Base-by-base conservation (phyloP, 2,888 invertebrate species). In the Ypsolopha scabrella region DNA sequence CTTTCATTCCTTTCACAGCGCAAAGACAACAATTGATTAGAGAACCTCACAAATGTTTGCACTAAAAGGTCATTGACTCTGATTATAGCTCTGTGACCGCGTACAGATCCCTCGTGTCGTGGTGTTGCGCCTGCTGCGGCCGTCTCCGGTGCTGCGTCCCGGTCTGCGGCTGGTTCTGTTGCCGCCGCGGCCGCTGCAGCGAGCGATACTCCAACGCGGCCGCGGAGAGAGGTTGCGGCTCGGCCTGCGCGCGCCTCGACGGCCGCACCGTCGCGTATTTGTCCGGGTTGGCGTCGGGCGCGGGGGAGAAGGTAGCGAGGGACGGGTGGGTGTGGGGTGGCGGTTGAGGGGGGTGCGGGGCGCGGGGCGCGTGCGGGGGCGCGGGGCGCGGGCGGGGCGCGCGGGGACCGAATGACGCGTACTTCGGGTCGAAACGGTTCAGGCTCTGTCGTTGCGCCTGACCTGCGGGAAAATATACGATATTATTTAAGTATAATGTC, bases 81-180 rank as follows among this genome's bases (percentile, higher is more conserved):
- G n/a, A 8, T 48, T 51, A 51, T 13, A 51, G 86, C 69, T 90
- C 92, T 52, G 94, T 92, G 58, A 94, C 93, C 49, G 93, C 93
- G 70, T 93, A 94, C 58, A 94, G 71, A 70, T 91, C 89, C 52
- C 87, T 81, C 55, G 83, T 80, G 62, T 82, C 87, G 58, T 77
- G 74, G 14, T 61, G 63, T 50, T 66, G 58, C 57, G 57, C 53
- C 51, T 54, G 52, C 55, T 53, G 57, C 52, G 59, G 52, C 36
- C 56, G 55, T 51, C 56, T 55, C 49, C 62, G 59, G 53, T 59
- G 56, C 58, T 55, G 59, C 60, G 58, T 57, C 10, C 55, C 57
- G 1, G 58, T 57, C 45, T 52, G 59, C 54, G 67, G 58, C 63
- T 64, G 59, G 64, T 60, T 63, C 48, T 61, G 67, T 43, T 80